phyloP scores from a whole-genome alignment of 1,140 invertebrate genomes.

The Drosophila sucinea region DNA sequence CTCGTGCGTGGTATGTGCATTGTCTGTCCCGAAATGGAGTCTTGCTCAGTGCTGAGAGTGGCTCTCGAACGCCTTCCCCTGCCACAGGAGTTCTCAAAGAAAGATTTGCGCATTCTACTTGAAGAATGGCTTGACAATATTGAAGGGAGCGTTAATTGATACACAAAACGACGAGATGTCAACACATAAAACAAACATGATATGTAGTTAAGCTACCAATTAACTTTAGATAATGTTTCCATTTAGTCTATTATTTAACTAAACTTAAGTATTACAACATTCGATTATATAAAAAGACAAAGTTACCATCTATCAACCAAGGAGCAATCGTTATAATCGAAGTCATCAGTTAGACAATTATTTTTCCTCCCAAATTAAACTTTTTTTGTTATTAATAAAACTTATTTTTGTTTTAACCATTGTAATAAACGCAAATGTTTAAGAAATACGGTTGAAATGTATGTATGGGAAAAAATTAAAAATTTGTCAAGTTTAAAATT shows the following conservation, averaged over 20 bases:
- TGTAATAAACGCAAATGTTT: not conserved
- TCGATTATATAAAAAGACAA: not conserved
- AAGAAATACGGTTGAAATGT: not conserved
- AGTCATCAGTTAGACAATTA: constrained; percentile 46
- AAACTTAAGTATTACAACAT: not conserved
- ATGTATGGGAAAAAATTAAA: not conserved
- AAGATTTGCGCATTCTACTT: constrained; percentile 67
- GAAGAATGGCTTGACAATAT: constrained; percentile 69
- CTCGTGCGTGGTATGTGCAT: constrained; percentile 73
- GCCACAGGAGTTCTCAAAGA: constrained; percentile 79
- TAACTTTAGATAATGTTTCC: constrained; percentile 3
- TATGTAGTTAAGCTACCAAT: not conserved
- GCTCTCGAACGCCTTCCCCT: constrained; percentile 76
- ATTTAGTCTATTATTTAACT: not conserved
- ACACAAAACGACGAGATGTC: not conserved
- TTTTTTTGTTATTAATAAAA: constrained; percentile 45
- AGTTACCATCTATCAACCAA: not conserved
- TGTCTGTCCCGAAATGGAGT: constrained; percentile 63
- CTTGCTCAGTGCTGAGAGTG: constrained; percentile 67
- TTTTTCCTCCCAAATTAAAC: constrained; percentile 35
- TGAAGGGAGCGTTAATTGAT: constrained; percentile 31
- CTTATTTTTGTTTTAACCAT: constrained; percentile 36
- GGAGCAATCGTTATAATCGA: not conserved
- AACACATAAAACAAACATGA: not conserved
- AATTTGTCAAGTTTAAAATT: too few species aligned